Evolutionary conservation across 2,797 vertebrate species (phyloP).

Genomic region (Chrysocyon brachyurus): DNA sequence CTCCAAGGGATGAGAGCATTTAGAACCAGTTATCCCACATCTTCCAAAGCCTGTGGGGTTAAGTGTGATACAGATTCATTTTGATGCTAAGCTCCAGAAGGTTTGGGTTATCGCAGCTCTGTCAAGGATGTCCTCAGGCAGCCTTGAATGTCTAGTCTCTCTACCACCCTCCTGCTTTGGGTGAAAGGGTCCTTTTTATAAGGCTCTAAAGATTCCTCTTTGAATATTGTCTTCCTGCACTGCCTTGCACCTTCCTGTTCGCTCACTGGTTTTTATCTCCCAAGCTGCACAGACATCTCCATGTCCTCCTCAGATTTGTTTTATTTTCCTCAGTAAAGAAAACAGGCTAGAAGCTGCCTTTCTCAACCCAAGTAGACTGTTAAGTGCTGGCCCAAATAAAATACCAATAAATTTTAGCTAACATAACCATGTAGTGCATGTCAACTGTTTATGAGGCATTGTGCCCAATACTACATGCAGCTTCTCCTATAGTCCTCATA

Average conservation of each 20-base stretch:
- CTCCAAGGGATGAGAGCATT: not conserved
- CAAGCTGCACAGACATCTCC: not conserved
- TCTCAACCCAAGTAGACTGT: not conserved
- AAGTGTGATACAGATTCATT: not conserved
- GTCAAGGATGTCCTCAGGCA: not conserved
- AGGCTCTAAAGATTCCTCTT: not conserved
- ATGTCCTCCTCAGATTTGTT: not conserved
- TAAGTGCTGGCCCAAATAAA: not conserved
- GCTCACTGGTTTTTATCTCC: not conserved
- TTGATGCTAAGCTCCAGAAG: not conserved
- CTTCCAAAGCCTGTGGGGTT: not conserved
- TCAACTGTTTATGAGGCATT: not conserved
- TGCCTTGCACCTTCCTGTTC: not conserved
- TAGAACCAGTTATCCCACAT: not conserved
- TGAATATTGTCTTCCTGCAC: not conserved
- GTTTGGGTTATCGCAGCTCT: not conserved
- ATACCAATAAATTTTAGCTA: not conserved
- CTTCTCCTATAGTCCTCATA: not conserved
- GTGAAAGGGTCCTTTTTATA: not conserved
- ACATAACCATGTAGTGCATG: not conserved
- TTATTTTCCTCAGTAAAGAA: constrained; percentile 20
- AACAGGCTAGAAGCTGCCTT: not conserved
- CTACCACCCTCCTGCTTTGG: not conserved
- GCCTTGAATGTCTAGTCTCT: not conserved
- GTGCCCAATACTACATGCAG: not conserved